Base-by-base conservation (phyloP, 2,113 vertebrate species). In the Amia ocellicauda region DNA sequence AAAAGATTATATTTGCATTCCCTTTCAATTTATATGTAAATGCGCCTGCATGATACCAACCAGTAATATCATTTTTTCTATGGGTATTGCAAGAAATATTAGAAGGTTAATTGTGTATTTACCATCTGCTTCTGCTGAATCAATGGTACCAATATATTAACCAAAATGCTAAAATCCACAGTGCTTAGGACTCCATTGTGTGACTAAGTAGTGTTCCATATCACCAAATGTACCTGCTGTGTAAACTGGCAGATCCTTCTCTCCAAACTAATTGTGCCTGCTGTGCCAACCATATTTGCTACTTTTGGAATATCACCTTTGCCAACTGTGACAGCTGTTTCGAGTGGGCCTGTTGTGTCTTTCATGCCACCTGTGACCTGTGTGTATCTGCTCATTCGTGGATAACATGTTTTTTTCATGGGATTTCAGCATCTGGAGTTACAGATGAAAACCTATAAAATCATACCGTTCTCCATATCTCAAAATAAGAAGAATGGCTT, bases 251-350 rank as follows among this genome's bases (percentile, higher is more conserved):
- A 47, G 41, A 0, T 28, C 57, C 55, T 53, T 73, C 68, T 69
- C 59, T 64, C 56, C 63, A 22, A 82, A 80, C 68, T 82, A 79
- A 80, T 51, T 74, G 62, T 70, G 74, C 65, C 63, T 73, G 56
- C 19, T 69, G 57, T 70, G 74, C 58, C 64, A 85, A 71, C 66
- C 69, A 70, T 77, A 78, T 11, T 2, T 43, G 69, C n/a, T 62
- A 55, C 41, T 61, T 82, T 42, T 74, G 62, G 27, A 68, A 26
- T 29, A 74, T 26, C 54, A 40, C 63, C 56, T 71, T 16, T 72
- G 79, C 74, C 78, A 82, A 80, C 7, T 45, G 53, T 61, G 74
- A 72, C 78, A 83, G 76, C 73, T 85, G 74, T 51, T 79, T 20
- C 52, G 81, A 43, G 20, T 66, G 78, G 72, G 16, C 60, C 62